These are phyloP conservation scores for Aplysia californica DNA, from an alignment of 1,140 invertebrate species.

Conservation along the genomic window DNA sequence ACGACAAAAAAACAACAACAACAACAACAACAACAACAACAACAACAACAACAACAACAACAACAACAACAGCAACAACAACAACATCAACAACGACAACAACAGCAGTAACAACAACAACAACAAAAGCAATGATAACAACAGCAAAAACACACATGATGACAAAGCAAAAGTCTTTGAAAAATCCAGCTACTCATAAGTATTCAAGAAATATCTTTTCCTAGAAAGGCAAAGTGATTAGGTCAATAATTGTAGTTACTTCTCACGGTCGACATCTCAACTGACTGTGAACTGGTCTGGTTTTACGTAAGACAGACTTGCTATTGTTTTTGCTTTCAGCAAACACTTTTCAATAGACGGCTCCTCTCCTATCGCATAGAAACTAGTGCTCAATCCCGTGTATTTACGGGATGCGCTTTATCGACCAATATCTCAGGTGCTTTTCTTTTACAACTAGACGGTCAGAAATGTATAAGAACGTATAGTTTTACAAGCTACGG, in stretches of 20 bases:
- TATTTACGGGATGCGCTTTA: too few relatives aligned
- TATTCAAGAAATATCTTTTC: not conserved
- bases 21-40: not conserved
- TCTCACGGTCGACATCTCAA: not conserved
- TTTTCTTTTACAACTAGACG: too few relatives aligned
- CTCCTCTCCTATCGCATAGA: too few relatives aligned
- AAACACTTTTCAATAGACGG: too few relatives aligned
- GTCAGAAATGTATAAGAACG: too few relatives aligned
- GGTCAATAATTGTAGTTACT: not conserved
- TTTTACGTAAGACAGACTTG: too few relatives aligned
- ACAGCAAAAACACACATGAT: not conserved
- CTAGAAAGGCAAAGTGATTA: not conserved
- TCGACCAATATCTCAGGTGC: too few relatives aligned
- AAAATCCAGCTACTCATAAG: not conserved
- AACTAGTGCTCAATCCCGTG: too few relatives aligned
- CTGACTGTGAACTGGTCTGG: too few relatives aligned
- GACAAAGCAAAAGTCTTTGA: not conserved
- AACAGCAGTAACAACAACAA: not conserved
- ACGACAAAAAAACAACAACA: not conserved
- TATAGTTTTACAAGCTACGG: too few relatives aligned
- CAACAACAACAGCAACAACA: not conserved
- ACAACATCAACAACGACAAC: not conserved
- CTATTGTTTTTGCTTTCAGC: too few relatives aligned
- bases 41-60: not conserved
- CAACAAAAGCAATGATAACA: not conserved